Base-by-base conservation (phyloP, 2,888 invertebrate genomes). In the Limnephilus auricula region DNA sequence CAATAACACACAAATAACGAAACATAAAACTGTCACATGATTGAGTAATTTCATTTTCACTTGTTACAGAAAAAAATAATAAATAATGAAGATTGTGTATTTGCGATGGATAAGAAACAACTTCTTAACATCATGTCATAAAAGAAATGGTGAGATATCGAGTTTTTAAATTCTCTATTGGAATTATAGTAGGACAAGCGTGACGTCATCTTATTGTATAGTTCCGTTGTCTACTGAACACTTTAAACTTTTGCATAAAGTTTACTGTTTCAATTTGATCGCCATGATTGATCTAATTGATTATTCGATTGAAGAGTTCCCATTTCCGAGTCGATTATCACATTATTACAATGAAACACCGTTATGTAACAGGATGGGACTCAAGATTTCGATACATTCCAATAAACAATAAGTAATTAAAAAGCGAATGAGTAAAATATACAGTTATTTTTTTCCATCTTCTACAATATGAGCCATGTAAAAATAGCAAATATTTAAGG, bases 1-100 rank as follows among this genome's bases (percentile, higher is more conserved):
- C 30, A 80, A 37, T 12, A 87, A 87, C 50, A 65, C 34, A 87
- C 79, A 89, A 12, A 91, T 30, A 30, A 85, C 30, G 34, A 85
- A 30, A 50, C 25, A 13, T 40, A 85, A 30, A 85, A 85, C 40
- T 50, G 85, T n/a, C 40, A 45, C 50, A 45, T 3, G 12, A 80
- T 15, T 32, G 18, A 80, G 3, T 25, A 25, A 65, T 25, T 65
- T 65, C 65, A 65, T 65, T 65, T 65, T n/a, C 65, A 65, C 65
- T 65, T n/a, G 65, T 25, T 25, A 25, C 25, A 50, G 0, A 50
- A 50, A 50, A 13, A 15, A 50, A 50, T 25, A 25, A 25, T 18
- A 25, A 25, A n/a, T 25, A 65, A 25, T 25, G 2, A 25, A 25
- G 25, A n/a, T 65, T 65, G n/a, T n/a, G 2, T 15, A 13, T 45